Evolutionary conservation across 1,140 invertebrate species (phyloP), one percentile per base, ranked within the genome.

Genomic region (Bombus balteatus): DNA sequence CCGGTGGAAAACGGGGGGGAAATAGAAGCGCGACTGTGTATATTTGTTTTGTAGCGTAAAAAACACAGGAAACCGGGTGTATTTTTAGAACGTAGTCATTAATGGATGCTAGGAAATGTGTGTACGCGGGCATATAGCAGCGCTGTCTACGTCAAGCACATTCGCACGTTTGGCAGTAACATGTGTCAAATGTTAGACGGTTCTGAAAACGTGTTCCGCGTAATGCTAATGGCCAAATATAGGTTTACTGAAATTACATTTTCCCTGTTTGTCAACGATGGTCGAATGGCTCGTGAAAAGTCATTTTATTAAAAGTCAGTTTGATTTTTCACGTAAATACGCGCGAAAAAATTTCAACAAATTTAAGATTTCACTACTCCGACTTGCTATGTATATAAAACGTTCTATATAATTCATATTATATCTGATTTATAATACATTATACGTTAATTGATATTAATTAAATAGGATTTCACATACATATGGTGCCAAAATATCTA

Each of bases 111-210:
- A 65, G 75, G 75, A 39, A 77, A 77, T 62, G 75, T 65, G 75
- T 53, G 75, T 77, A 62, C 57, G 75, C 47, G 37, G 32, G 18
- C 59, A 41, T 65, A 59, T 41, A 62, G 28, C 57, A 34, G 28
- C 34, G 59, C 75, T 65, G 75, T 77, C 75, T 77, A 77, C 75
- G 75, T 77, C 75, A 77, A 77, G 75, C 75, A 77, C 75, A 77
- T 77, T 77, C 75, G 75, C 75, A 62, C 22, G 34, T 59, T 77
- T 77, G 75, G 75, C 75, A 77, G 75, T 77, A 77, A 77, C 75
- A 77, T 32, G 57, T 77, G 75, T 77, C 75, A 77, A 77, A 77
- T 77, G 75, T 77, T 77, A 77, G 57, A 28, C 75, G 57, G 34
- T 41, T 37, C 47, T 39, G 57, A 77, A 77, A 77, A 41, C 62